A percentile compares a stretch with the other conserved stretches of the same genome.
Evolutionary conservation across 2,113 vertebrate genomes (phyloP).

Genomic region (Lophius piscatorius): DNA sequence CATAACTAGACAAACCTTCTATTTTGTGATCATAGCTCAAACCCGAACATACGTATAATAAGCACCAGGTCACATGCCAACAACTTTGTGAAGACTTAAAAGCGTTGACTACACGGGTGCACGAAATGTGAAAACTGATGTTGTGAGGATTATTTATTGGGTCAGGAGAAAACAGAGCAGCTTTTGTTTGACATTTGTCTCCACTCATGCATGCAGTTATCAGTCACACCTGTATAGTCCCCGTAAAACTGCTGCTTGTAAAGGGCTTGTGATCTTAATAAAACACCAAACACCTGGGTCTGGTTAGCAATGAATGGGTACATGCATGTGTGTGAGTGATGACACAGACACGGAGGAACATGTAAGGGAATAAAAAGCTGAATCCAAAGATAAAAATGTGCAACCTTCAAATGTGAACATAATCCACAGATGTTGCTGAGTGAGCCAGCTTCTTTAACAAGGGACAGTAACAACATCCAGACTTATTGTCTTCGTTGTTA

Average conservation of each 20-base stretch:
- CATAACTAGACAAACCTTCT: background rate
- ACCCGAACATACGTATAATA: background rate
- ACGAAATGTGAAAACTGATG: background rate
- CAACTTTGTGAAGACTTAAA: background rate
- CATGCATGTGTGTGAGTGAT: constrained; percentile 18
- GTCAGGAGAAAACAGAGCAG: constrained; percentile 10
- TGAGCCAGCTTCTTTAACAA: constrained; percentile 10
- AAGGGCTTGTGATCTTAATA: constrained; percentile 50
- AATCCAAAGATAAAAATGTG: constrained; percentile 31
- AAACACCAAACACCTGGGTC: constrained; percentile 68
- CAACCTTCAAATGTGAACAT: constrained; percentile 40
- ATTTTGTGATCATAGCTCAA: background rate
- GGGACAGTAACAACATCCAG: too few relatives aligned
- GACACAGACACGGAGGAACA: background rate
- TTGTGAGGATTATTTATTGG: constrained; percentile 10
- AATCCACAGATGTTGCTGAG: constrained; percentile 34
- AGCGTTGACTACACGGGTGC: background rate
- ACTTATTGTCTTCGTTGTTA: too few relatives aligned
- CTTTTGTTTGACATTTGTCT: constrained; percentile 46
- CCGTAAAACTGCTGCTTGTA: constrained; percentile 51
- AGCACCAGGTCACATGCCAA: background rate
- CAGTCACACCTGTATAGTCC: constrained; percentile 54
- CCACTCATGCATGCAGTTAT: constrained; percentile 38
- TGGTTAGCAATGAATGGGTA: constrained; percentile 45
- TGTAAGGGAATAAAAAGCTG: constrained; percentile 29